Conservation (phyloP, 30 jellyfish, hydroid and myxozoan species). For the Pseudorhiza aurosa region DNA sequence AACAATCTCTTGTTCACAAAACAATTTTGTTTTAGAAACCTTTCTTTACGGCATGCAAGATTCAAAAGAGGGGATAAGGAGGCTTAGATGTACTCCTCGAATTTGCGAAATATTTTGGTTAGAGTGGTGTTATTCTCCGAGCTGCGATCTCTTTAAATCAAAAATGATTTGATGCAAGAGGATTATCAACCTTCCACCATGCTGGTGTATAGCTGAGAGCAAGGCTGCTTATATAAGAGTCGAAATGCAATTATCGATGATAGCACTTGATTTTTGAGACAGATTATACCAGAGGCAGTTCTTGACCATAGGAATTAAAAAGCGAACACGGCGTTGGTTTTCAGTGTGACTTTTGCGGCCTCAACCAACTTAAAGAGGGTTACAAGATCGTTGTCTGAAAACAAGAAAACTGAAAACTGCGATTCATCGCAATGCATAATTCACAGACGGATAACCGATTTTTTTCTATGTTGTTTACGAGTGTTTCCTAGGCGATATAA, state of each 20-base stretch:
- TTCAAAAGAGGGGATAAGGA: background rate
- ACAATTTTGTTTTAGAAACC: background rate
- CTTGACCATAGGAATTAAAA: background rate
- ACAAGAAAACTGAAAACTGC: background rate
- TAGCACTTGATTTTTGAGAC: too few relatives aligned
- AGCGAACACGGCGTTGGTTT: background rate
- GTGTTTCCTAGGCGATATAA: background rate
- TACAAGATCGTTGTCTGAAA: background rate
- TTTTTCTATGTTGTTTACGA: background rate
- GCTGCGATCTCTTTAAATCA: background rate
- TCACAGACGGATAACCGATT: background rate
- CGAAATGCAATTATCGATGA: too few relatives aligned
- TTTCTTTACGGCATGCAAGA: background rate
- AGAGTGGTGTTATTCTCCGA: background rate
- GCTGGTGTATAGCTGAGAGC: background rate
- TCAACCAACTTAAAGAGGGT: background rate
- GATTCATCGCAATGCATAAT: conserved; percentile 4
- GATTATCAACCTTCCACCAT: background rate
- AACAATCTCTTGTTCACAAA: background rate
- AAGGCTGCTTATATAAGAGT: too few relatives aligned
- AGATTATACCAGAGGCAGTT: background rate
- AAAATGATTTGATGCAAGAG: background rate
- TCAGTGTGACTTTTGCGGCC: background rate
- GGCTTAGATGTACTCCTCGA: too few relatives aligned
- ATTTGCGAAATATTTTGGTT: background rate